Evolutionary conservation across 2,797 vertebrate genomes (phyloP), one percentile per base, ranked within the genome.

Genomic region (Sebastes ruberrimus): DNA sequence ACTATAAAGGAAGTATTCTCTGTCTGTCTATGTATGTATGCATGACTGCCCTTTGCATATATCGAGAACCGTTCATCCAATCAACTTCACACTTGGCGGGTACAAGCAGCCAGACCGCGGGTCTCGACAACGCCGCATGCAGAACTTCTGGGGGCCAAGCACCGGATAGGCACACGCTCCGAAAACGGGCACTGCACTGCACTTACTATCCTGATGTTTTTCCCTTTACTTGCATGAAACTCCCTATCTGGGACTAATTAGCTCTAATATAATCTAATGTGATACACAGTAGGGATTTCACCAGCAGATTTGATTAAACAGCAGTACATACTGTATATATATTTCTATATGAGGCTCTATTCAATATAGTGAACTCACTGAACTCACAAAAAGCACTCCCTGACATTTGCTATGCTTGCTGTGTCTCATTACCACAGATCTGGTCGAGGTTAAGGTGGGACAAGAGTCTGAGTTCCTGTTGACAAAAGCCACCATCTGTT

Each of bases 401-500:
- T 38, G 28, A 62, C 56, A 76, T 60, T 59, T 70, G n/a, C 53
- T 27, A 64, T 71, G 55, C 59, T 78, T 25, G 69, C 68, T 71
- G 67, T 25, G 70, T 83, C 73, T 83, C 65, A 71, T 90, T 72
- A 74, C 42, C 55, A 78, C 30, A 84, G 55, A 65, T 84, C 68
- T 71, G 74, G 75, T 23, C 57, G 64, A 57, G 70, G 61, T 80
- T 74, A 57, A 70, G 23, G 79, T 72, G 65, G 62, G 73, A 77
- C 80, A 75, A 70, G 42, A 46, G 65, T 64, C 69, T 70, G 68
- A 79, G 18, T 61, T 83, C 55, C 76, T 70, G 82, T 64, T 69
- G 69, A 83, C 69, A 68, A 68, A 68, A 56, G 53, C 72, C 67
- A 61, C 67, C 25, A 84, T 86, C 64, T 70, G 76, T 80, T 78